A percentile compares a stretch with the other conserved stretches of the same genome.
phyloP scores from a whole-genome alignment of 2,797 vertebrate genomes.

The Acrossocheilus fasciatus region DNA sequence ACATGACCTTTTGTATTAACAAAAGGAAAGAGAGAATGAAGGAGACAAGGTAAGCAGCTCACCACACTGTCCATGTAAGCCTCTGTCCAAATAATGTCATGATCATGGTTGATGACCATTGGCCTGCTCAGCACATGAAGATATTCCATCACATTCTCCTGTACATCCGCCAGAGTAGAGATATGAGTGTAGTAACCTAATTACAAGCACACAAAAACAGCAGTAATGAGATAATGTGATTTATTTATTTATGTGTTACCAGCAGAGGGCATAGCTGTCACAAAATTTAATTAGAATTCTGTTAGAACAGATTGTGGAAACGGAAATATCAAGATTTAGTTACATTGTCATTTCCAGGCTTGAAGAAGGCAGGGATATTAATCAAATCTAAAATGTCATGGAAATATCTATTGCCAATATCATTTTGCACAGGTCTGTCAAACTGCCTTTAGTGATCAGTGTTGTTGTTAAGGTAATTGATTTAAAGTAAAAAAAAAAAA shows the following conservation, averaged over 20 bases:
- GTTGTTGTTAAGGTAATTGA: background rate
- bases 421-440: background rate
- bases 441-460: background rate
- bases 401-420: background rate
- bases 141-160: constrained; percentile 98
- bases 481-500: no score
- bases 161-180: constrained; percentile 94
- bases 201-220: constrained; percentile 18
- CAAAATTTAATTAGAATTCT: background rate
- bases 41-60: constrained; percentile 61
- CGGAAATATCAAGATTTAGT: background rate
- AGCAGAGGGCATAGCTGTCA: constrained; percentile 38
- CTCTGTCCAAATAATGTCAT: constrained; percentile 97
- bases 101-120: constrained; percentile 97
- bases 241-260: background rate
- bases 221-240: background rate
- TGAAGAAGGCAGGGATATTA: background rate
- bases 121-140: constrained; percentile 95
- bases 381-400: background rate
- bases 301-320: background rate
- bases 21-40: constrained; percentile 21
- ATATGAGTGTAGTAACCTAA: constrained; percentile 96
- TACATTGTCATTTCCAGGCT: background rate
- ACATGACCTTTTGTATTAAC: background rate
- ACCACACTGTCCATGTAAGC: constrained; percentile 97